Percentiles rank a stretch among this genome's conserved stretches.
These are phyloP conservation scores for Lamellibrachia satsuma DNA, from an alignment of 2,888 invertebrate species.

Conservation along the genomic window DNA sequence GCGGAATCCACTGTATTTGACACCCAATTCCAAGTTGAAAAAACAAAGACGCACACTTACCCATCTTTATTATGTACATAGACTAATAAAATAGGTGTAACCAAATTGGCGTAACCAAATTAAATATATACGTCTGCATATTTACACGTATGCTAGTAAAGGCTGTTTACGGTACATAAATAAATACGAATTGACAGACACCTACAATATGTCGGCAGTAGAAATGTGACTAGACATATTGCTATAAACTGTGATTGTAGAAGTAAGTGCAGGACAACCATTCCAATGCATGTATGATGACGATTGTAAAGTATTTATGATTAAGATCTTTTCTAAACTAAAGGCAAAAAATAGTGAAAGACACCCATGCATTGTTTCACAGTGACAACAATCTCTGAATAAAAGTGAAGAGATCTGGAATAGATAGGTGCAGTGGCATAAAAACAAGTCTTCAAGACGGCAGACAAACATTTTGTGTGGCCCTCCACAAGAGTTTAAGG, in stretches of 20 bases:
- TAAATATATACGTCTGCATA: neutral
- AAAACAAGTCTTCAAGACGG: no score
- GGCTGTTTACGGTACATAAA: neutral
- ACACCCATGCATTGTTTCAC: no score
- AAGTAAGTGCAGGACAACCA: neutral
- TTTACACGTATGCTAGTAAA: neutral
- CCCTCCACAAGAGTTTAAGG: no score
- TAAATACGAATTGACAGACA: neutral
- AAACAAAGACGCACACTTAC: neutral
- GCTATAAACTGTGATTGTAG: constrained; percentile 1
- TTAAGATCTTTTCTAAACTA: neutral
- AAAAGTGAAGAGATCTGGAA: no score
- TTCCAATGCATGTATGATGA: neutral
- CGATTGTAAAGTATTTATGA: neutral
- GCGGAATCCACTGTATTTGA: neutral
- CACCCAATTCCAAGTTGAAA: neutral
- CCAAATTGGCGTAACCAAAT: neutral
- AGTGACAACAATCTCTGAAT: no score
- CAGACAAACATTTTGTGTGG: no score
- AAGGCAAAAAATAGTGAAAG: neutral
- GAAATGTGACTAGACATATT: neutral
- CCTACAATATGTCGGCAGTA: neutral
- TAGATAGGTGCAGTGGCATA: no score
- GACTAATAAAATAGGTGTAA: neutral
- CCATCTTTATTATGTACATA: neutral